Evolutionary conservation across 2,888 invertebrate species (phyloP).

Genomic region (Limnephilus auricula): DNA sequence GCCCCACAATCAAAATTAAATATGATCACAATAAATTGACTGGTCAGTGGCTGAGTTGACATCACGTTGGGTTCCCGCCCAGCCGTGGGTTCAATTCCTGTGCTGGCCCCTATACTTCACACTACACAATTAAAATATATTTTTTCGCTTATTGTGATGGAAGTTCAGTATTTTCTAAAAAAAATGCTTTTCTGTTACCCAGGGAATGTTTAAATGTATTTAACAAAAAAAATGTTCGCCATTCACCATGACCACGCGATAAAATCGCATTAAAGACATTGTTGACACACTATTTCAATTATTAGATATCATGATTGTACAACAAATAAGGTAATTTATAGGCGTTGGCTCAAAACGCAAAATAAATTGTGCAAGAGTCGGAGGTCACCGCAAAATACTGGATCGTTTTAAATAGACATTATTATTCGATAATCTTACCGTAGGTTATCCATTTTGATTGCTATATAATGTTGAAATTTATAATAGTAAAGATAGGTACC

Average conservation of each 20-base stretch:
- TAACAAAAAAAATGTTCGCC: neutral
- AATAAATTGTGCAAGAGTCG: neutral
- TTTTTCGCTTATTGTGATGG: no score
- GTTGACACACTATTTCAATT: neutral
- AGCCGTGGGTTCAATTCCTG: no score
- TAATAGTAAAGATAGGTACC: no score
- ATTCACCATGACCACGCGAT: neutral
- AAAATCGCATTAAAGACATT: neutral
- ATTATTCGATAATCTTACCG: neutral
- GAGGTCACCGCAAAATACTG: neutral
- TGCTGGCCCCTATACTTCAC: no score
- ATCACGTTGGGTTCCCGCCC: no score
- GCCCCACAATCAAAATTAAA: neutral
- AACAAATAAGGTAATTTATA: conserved; percentile 13
- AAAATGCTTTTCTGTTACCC: no score
- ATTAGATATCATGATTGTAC: neutral
- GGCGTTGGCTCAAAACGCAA: neutral
- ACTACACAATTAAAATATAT: no score
- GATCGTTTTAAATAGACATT: neutral
- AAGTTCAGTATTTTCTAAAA: no score
- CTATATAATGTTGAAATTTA: neutral
- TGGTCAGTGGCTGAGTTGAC: no score
- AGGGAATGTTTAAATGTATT: no score
- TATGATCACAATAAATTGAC: no score
- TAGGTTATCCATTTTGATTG: neutral